Base-by-base conservation (phyloP, 2,113 vertebrate species). In the Corydoras maculifer region DNA sequence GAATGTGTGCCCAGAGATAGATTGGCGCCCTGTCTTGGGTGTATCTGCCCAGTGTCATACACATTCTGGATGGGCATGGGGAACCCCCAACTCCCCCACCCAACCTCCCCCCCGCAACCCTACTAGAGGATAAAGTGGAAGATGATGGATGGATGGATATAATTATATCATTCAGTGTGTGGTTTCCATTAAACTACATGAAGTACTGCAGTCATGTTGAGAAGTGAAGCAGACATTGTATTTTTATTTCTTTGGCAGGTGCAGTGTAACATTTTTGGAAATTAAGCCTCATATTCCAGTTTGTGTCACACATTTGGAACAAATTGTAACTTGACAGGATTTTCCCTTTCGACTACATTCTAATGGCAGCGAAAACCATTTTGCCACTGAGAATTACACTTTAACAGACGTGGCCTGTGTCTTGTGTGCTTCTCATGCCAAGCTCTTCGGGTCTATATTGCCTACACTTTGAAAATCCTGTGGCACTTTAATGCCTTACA, bases 381-480 rank as follows among this genome's bases (percentile, higher is more conserved):
- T 18, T 51, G 30, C 57, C 30, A 10, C 25, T 62, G 31, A 55
- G 55, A 9, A n/a, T 30, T n/a, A 10, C n/a, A 15, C 58, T 61
- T 60, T 11, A 43, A 58, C 15, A 54, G 58, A n/a, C n/a, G 15
- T 55, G 58, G 30, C 64, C 30, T 62, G 25, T 13, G 53, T 2
- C 13, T 30, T 10, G 9, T 58, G 14, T 15, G 65, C 31, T 58
- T 43, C 31, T 9, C 25, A 77, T 25, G 57, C 62, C 62, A 65
- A 58, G 30, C 53, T 55, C 69, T 71, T 73, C 58, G 60, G 58
- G 25, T 43, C 67, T 70, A 66, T 60, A 50, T 72, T 61, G 65
- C 69, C 65, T 65, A 74, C 73, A 75, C 71, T 70, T 68, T 68
- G 60, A 65, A 75, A 72, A 75, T 48, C 62, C 18, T 50, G 60